Conservation (phyloP, 1,140 invertebrate genomes). For the Carposina sasakii region DNA sequence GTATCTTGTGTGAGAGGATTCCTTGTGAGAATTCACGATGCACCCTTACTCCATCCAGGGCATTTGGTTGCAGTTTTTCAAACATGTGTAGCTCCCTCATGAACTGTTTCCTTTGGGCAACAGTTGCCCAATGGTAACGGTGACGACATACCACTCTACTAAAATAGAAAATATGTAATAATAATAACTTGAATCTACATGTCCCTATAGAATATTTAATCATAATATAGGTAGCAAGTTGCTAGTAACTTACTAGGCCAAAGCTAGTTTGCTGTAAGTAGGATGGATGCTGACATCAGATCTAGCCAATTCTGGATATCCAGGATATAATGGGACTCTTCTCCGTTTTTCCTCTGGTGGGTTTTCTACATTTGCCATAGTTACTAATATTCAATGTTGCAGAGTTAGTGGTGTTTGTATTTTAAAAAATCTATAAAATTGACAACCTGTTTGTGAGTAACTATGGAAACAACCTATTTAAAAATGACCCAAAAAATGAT, state of each 20-base stretch:
- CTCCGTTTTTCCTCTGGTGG: constrained; percentile 30
- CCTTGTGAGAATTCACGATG: constrained; percentile 67
- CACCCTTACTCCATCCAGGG: constrained; percentile 63
- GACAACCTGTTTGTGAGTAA: background rate
- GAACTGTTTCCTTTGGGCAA: constrained; percentile 57
- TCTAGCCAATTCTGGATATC: constrained; percentile 54
- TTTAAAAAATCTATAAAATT: background rate
- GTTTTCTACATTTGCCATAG: constrained; percentile 22
- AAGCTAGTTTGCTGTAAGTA: constrained; percentile 44
- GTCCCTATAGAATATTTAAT: too few species aligned
- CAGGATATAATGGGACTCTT: constrained; percentile 50
- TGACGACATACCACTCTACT: constrained; percentile 62
- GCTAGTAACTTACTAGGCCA: constrained; percentile 60
- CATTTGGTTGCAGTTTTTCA: constrained; percentile 62
- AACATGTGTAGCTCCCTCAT: constrained; percentile 61
- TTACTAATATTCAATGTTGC: background rate
- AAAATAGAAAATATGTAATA: constrained; percentile 22
- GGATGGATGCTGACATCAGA: constrained; percentile 64
- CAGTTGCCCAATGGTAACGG: constrained; percentile 56
- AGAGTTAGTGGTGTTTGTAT: background rate
- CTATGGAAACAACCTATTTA: too few species aligned
- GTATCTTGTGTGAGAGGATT: constrained; percentile 64
- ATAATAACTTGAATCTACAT: constrained; percentile 5
- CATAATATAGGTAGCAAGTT: too few species aligned
- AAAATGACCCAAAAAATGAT: too few species aligned